A percentile compares a stretch with the other conserved stretches of the same genome.
These are phyloP conservation scores for Ophion costatus DNA, from an alignment of 2,888 invertebrate species.

Conservation along the genomic window DNA sequence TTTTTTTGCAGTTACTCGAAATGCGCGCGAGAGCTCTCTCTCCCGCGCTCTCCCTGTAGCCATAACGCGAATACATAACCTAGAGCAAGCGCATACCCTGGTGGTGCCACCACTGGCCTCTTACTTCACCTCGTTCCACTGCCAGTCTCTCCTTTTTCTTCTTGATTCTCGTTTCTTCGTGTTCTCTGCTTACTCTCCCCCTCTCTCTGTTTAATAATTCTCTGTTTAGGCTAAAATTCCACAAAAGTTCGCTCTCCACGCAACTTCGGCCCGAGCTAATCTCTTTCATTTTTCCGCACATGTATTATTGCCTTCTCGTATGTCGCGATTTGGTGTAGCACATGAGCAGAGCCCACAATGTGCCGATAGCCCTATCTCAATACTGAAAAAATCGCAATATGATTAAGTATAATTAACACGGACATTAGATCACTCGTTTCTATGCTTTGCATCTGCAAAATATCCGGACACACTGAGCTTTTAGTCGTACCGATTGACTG, in stretches of 20 bases:
- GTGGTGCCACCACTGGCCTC: not conserved
- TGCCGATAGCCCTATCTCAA: too few species aligned
- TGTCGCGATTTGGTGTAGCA: too few species aligned
- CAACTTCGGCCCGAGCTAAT: not conserved
- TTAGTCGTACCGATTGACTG: too few species aligned
- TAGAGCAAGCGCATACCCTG: not conserved
- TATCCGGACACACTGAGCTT: too few species aligned
- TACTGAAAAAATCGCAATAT: too few species aligned
- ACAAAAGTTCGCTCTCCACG: not conserved
- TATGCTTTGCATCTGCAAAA: too few species aligned
- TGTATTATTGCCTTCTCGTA: too few species aligned
- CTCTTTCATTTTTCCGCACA: too few species aligned
- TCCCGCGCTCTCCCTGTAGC: not conserved
- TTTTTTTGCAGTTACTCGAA: not conserved
- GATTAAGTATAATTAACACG: too few species aligned
- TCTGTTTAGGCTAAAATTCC: not conserved
- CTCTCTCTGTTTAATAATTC: not conserved
- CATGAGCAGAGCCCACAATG: too few species aligned
- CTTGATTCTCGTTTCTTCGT: not conserved
- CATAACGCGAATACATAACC: not conserved
- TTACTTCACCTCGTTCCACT: not conserved
- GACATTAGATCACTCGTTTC: too few species aligned
- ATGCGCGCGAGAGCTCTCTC: not conserved
- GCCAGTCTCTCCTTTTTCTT: constrained; percentile 6
- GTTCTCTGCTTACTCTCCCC: not conserved